Percentiles rank a stretch among this genome's conserved stretches.
Conservation (phyloP, 2,113 vertebrate species). For the Pimephales promelas region DNA sequence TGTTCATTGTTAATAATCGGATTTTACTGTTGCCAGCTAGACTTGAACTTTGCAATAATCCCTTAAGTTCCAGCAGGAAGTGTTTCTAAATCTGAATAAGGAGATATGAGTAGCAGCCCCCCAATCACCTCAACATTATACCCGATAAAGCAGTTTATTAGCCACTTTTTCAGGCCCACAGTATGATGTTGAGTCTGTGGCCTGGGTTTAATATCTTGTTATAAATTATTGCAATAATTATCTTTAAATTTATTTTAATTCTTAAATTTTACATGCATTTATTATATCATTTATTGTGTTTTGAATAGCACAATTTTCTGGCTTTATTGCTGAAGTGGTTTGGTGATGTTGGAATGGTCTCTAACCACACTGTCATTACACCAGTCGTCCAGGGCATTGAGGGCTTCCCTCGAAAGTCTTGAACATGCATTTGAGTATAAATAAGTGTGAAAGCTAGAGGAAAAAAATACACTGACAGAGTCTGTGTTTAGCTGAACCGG, state of each 20-base stretch:
- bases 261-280: neutral
- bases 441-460: constrained; percentile 69
- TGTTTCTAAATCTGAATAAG: constrained; percentile 11
- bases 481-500: constrained; percentile 25
- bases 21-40: neutral
- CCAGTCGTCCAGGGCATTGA: constrained; percentile 48
- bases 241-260: neutral
- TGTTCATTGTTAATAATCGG: neutral
- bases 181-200: neutral
- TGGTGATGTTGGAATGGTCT: constrained; percentile 12
- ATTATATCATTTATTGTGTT: neutral
- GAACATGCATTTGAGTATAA: constrained; percentile 67
- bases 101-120: neutral
- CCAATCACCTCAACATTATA: neutral
- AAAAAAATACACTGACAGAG: constrained; percentile 51
- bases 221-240: neutral
- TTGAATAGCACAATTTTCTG: neutral
- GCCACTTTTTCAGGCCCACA: neutral
- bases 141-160: neutral
- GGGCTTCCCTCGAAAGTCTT: constrained; percentile 77
- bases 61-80: neutral
- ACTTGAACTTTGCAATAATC: neutral
- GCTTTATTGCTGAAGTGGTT: constrained; percentile 32
- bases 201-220: neutral
- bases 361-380: constrained; percentile 49